phyloP scores from a whole-genome alignment of 92 coral and sea anemone genomes.

The Ricordea florida region DNA sequence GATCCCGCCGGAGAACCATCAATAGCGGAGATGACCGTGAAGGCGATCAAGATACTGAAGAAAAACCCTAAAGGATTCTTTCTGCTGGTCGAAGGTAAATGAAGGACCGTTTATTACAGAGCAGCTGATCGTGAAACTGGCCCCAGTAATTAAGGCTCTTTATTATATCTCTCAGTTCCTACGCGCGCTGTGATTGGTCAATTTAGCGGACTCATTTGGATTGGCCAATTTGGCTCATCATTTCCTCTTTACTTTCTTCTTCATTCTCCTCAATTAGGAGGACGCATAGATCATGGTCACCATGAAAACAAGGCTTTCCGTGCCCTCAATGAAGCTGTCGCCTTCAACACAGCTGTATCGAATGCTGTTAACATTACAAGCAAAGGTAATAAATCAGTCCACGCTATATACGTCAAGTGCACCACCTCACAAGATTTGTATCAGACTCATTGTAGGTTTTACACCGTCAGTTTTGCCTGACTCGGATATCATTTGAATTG shows the following conservation, averaged over 20 bases:
- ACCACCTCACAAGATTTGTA: no score
- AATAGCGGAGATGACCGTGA: slow-evolving; percentile 91
- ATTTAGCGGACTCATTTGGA: no score
- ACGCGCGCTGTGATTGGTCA: no score
- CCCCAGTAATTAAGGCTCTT: no score
- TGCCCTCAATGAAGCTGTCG: slow-evolving; percentile 72
- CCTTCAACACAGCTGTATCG: slow-evolving; percentile 73
- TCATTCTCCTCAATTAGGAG: slow-evolving; percentile 43
- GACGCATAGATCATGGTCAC: slow-evolving; percentile 93
- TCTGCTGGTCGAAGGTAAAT: slow-evolving; percentile 85
- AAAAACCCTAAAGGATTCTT: slow-evolving; percentile 91
- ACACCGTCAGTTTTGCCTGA: no score
- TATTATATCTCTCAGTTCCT: no score
- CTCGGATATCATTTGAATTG: no score
- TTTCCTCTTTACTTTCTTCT: neutral
- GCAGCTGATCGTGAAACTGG: neutral
- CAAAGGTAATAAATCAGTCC: slow-evolving; percentile 39
- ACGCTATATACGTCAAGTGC: no score
- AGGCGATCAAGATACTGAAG: slow-evolving; percentile 78
- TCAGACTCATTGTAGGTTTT: no score
- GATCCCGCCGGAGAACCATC: no score
- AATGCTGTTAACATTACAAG: slow-evolving; percentile 60
- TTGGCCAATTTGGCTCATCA: neutral
- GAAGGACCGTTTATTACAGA: neutral
- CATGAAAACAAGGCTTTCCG: slow-evolving; percentile 71